These are phyloP conservation scores for Drosophila sturtevanti DNA, from an alignment of 1,140 invertebrate genomes.

Conservation along the genomic window DNA sequence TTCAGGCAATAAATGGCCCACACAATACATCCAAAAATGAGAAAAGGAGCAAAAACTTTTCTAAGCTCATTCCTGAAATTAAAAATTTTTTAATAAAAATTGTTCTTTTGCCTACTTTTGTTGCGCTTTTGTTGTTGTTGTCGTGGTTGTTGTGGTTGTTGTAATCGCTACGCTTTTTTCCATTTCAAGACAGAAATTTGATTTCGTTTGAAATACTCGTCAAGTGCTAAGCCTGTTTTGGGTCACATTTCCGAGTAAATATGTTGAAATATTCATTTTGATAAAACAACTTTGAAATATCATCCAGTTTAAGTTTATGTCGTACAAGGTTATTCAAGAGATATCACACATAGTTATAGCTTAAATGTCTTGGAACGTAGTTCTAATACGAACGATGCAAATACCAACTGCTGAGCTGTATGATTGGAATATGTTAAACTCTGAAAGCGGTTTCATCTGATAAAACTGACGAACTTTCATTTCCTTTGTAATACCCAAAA, in stretches of 20 bases:
- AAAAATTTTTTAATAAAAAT: conserved; percentile 11
- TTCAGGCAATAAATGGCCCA: conserved; percentile 13
- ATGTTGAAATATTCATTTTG: neutral
- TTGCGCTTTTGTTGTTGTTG: neutral
- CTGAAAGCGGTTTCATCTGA: too few species aligned
- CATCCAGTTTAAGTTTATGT: neutral
- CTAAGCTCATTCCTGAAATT: neutral
- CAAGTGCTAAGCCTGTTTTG: neutral
- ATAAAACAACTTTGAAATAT: neutral
- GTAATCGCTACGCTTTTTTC: neutral
- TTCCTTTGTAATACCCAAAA: too few species aligned
- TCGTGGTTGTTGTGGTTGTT: too few species aligned
- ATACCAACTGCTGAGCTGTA: too few species aligned
- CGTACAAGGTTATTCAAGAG: neutral
- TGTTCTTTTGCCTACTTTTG: neutral
- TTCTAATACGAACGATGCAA: too few species aligned
- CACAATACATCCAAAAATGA: conserved; percentile 10
- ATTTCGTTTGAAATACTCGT: conserved; percentile 5
- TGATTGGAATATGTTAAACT: too few species aligned
- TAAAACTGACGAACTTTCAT: too few species aligned
- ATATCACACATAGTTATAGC: neutral
- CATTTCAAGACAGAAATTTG: neutral
- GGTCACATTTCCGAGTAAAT: neutral
- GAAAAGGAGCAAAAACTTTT: conserved; percentile 26
- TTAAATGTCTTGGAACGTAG: too few species aligned